These are phyloP conservation scores for Dendroctonus ponderosae DNA, from an alignment of 1,140 invertebrate species.

Conservation along the genomic window DNA sequence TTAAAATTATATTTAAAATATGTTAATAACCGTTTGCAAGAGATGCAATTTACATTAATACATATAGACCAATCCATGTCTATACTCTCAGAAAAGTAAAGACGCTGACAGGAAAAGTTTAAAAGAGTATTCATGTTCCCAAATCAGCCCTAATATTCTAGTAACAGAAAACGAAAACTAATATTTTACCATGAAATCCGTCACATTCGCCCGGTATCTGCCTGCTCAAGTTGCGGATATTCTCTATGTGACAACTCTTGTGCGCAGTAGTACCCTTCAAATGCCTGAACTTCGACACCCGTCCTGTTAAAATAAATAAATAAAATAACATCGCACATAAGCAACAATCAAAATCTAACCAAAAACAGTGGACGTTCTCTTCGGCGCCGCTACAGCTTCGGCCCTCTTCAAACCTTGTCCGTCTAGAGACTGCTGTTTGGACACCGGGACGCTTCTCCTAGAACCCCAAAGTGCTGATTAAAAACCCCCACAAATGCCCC, in stretches of 20 bases:
- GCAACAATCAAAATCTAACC: conserved; percentile 53
- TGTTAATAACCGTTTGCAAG: too few species aligned
- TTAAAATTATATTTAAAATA: too few species aligned
- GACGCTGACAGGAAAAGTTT: too few species aligned
- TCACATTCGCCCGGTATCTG: conserved; percentile 93
- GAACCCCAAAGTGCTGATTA: not conserved
- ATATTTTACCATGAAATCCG: conserved; percentile 75
- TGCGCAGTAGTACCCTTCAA: conserved; percentile 86
- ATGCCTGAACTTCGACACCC: conserved; percentile 90
- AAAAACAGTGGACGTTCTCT: conserved; percentile 83
- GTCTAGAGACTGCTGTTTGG: conserved; percentile 57
- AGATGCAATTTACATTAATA: too few species aligned
- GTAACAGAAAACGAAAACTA: not conserved
- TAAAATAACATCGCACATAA: not conserved
- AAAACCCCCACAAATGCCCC: not conserved
- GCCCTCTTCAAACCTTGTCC: conserved; percentile 46
- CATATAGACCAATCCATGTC: too few species aligned
- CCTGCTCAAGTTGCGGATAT: conserved; percentile 84
- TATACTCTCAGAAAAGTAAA: too few species aligned
- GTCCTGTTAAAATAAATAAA: conserved; percentile 56
- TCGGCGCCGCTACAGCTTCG: conserved; percentile 59
- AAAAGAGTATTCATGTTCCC: too few species aligned
- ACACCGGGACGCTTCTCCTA: conserved; percentile 56
- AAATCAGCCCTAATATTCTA: too few species aligned
- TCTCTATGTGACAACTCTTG: conserved; percentile 89